Base-by-base conservation (phyloP, 2,888 invertebrate species). In the Drosophila diplacantha region DNA sequence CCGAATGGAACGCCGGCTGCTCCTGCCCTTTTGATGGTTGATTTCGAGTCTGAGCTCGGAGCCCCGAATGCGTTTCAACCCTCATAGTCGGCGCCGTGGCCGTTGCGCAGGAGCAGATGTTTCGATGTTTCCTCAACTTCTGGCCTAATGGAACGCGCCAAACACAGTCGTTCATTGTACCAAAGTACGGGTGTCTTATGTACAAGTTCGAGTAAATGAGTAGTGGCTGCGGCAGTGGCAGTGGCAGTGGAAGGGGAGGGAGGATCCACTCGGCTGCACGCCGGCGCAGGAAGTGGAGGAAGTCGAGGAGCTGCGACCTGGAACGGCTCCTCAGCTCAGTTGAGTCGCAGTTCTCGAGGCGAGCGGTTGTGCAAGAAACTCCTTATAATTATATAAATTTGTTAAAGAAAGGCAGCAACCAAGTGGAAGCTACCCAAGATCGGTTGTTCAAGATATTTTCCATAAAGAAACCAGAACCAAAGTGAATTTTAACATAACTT, bases 101-200 rank as follows among this genome's bases (percentile, higher is more conserved):
- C 20, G 29, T 5, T 4, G 58, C 53, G 63, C 72, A 85, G 85
- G 80, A 85, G 86, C 85, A 86, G 85, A 86, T 86, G 85, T 86
- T 86, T 85, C 73, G 44, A 44, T 73, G 43, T 54, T 35, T 34
- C 34, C 38, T 84, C 86, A 83, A 34, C 22, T 85, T 80, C 74
- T 72, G 74, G 63, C 69, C 56, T 73, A 85, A 81, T 65, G 85
- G 80, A 85, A 85, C 85, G 85, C 86, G 85, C 86, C 85, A 85
- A 85, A 76, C 80, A 50, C 47, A 68, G 52, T 66, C 69, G 74
- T 51, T 47, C 51, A 56, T 69, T 41, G 51, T 66, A 66, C 73
- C 53, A 49, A 64, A 37, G 49, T 66, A 70, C 73, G 73, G 75
- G 68, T 65, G 83, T 83, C 78, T 78, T 71, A 57, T 67, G 51